A percentile compares a stretch with the other conserved stretches of the same genome.
Conservation (phyloP, 2,888 invertebrate species). For the Megalurothrips usitatus region DNA sequence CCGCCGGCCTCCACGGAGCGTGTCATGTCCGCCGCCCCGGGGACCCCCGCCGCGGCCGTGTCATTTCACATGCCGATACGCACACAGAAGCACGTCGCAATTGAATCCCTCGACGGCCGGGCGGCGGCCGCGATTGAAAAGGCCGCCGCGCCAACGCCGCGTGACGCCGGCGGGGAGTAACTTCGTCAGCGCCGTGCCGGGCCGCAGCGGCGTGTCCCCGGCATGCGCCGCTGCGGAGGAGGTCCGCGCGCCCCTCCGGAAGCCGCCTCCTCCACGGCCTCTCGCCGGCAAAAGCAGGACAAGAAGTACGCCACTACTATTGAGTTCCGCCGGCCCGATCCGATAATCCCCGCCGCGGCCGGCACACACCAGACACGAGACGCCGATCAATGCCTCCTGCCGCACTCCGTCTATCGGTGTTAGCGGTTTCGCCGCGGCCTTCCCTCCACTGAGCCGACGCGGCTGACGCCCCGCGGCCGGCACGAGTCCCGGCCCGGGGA, state of each 20-base stretch:
- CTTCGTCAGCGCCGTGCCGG: neutral
- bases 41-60: neutral
- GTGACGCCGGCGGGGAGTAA: neutral
- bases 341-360: slow-evolving; percentile 9
- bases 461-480: neutral
- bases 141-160: neutral
- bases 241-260: no score
- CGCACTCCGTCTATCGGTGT: neutral
- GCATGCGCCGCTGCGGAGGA: no score
- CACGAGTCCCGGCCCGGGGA: neutral
- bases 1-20: neutral
- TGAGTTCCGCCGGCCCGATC: slow-evolving; percentile 4
- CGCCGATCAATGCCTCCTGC: neutral
- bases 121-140: neutral
- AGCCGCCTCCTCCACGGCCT: no score
- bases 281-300: neutral
- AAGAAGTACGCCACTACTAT: neutral
- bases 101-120: no score
- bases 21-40: neutral
- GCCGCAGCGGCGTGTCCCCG: neutral
- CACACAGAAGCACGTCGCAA: neutral
- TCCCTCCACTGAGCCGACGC: neutral
- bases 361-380: neutral
- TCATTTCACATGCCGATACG: slow-evolving; percentile 6
- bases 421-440: neutral